A percentile compares a stretch with the other conserved stretches of the same genome.
These are phyloP conservation scores for Ageneiosus marmoratus DNA, from an alignment of 2,113 vertebrate species.

Conservation along the genomic window DNA sequence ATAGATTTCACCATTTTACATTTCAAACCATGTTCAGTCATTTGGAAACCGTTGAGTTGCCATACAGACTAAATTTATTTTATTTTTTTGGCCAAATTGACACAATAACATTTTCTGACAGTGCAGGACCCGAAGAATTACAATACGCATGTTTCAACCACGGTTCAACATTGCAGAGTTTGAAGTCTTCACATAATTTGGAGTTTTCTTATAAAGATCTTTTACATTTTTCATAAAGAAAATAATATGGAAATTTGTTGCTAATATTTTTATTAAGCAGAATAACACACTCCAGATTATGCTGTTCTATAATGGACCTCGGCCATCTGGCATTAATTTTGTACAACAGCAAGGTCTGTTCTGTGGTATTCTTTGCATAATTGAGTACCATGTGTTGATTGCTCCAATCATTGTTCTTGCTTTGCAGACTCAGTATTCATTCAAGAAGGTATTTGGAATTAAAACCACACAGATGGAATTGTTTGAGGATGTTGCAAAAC, in stretches of 20 bases:
- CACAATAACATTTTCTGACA: neutral
- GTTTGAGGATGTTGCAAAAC: slow-evolving; percentile 88
- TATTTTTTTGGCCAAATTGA: neutral
- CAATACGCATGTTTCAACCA: neutral
- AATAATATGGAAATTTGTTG: neutral
- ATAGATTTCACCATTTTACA: no score
- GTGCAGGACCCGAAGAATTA: neutral
- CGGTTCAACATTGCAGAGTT: neutral
- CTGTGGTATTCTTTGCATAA: neutral
- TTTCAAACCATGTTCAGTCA: neutral
- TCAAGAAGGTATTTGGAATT: slow-evolving; percentile 89
- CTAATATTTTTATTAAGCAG: neutral
- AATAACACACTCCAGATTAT: neutral
- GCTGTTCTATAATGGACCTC: neutral
- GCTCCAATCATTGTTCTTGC: neutral
- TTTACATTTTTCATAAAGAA: neutral
- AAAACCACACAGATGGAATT: slow-evolving; percentile 81
- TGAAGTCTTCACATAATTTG: neutral
- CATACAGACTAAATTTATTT: neutral
- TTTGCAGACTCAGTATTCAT: slow-evolving; percentile 88
- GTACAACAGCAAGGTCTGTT: neutral
- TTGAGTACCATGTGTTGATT: neutral
- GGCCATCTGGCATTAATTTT: neutral
- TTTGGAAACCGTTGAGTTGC: neutral
- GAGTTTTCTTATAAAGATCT: neutral